phyloP scores from a whole-genome alignment of 92 coral and sea anemone species.

The Epizoanthus stellaris region DNA sequence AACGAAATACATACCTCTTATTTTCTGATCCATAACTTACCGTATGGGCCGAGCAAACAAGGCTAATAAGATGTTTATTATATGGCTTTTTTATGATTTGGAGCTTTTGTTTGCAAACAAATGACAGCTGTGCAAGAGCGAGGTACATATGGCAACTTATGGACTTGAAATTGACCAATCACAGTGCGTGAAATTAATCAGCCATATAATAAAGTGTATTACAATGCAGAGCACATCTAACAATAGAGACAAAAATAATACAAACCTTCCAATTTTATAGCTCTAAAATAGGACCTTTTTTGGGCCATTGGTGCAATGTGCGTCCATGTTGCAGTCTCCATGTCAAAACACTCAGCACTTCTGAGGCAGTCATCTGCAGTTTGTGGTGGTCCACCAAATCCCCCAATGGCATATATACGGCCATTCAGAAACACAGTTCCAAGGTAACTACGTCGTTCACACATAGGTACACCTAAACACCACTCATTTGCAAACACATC shows the following conservation, averaged over 20 bases:
- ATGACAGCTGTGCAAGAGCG: too few relatives aligned
- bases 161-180: too few relatives aligned
- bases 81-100: too few relatives aligned
- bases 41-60: too few relatives aligned
- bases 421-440: constrained; percentile 67
- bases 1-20: too few relatives aligned
- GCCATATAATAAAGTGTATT: too few relatives aligned
- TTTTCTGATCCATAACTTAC: too few relatives aligned
- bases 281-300: constrained; percentile 70
- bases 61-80: too few relatives aligned
- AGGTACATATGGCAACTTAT: too few relatives aligned
- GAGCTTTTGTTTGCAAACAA: too few relatives aligned
- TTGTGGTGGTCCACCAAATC: constrained; percentile 64
- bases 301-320: constrained; percentile 65
- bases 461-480: constrained; percentile 57
- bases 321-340: constrained; percentile 68
- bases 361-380: constrained; percentile 56
- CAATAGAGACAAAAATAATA: neutral
- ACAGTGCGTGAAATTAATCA: too few relatives aligned
- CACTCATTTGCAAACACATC: constrained; percentile 73
- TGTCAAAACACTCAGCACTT: constrained; percentile 69
- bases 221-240: too few relatives aligned
- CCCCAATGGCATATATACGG: constrained; percentile 78
- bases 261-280: constrained; percentile 70
- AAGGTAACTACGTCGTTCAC: constrained; percentile 66